Percentiles rank a stretch among this genome's conserved stretches.
These are phyloP conservation scores for Peromyscus attwateri DNA, from an alignment of 2,797 vertebrate species.

Conservation along the genomic window DNA sequence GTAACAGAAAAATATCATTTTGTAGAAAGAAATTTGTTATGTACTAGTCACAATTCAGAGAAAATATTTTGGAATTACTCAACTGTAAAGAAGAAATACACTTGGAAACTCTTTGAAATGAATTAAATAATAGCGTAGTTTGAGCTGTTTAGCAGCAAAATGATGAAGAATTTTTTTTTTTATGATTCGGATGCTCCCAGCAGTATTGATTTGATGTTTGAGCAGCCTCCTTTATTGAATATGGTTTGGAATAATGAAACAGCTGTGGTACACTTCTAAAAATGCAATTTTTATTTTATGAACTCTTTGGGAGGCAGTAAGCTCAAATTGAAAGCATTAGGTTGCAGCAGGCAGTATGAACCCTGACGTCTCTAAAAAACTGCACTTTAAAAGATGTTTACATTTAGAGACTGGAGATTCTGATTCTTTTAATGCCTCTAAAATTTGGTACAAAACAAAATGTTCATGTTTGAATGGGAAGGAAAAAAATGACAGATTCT, in stretches of 20 bases:
- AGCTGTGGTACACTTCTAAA: conserved; percentile 29
- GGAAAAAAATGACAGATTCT: background rate
- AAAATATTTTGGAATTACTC: conserved; percentile 21
- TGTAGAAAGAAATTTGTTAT: background rate
- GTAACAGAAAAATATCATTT: conserved; percentile 50
- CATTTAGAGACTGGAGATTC: conserved; percentile 34
- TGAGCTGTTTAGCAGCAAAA: conserved; percentile 52
- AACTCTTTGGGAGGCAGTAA: conserved; percentile 13
- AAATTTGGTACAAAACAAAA: conserved; percentile 64
- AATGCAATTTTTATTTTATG: conserved; percentile 27
- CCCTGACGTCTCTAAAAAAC: conserved; percentile 27
- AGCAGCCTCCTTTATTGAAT: background rate
- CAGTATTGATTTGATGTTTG: conserved; percentile 62
- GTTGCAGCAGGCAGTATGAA: background rate
- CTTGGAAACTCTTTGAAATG: conserved; percentile 30
- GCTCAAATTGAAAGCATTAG: conserved; percentile 43
- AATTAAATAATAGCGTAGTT: conserved; percentile 48
- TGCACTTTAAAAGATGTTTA: conserved; percentile 13
- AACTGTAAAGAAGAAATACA: background rate
- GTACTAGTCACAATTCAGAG: background rate
- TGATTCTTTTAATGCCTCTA: conserved; percentile 49
- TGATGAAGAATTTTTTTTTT: conserved; percentile 27
- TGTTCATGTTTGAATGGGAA: conserved; percentile 24
- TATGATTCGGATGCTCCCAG: conserved; percentile 57
- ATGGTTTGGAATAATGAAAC: conserved; percentile 7